phyloP scores from a whole-genome alignment of 2,113 vertebrate genomes.

The Pyxicephalus adspersus region DNA sequence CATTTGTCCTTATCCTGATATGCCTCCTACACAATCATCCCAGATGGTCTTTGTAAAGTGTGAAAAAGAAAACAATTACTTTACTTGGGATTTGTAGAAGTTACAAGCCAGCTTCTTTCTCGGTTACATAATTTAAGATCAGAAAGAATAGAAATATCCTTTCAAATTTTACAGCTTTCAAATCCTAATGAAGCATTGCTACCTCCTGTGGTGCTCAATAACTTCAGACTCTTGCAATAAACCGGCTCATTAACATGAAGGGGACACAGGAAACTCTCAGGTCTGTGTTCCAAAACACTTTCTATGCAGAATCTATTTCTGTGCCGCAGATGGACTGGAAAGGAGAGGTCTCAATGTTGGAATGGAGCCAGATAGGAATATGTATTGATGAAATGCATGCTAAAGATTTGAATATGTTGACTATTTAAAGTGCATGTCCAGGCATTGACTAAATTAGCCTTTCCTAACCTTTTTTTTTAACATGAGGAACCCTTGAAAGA shows the following conservation, averaged over 20 bases:
- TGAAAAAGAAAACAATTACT: too few relatives aligned
- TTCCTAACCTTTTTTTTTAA: too few relatives aligned
- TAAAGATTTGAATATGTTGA: too few relatives aligned
- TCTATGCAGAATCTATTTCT: not conserved
- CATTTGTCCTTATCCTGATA: too few relatives aligned
- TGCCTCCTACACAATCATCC: too few relatives aligned
- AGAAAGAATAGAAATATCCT: constrained; percentile 40
- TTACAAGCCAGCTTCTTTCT: constrained; percentile 1
- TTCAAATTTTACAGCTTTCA: constrained; percentile 46
- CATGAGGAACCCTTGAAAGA: too few relatives aligned
- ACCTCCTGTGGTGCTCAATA: constrained; percentile 61
- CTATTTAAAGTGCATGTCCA: too few relatives aligned
- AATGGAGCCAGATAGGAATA: not conserved
- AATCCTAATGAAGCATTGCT: constrained; percentile 61
- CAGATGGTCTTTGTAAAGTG: too few relatives aligned
- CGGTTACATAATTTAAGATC: constrained; percentile 32
- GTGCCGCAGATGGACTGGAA: too few relatives aligned
- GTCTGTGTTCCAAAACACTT: constrained; percentile 24
- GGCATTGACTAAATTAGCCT: too few relatives aligned
- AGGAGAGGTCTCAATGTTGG: not conserved
- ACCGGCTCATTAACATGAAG: constrained; percentile 54
- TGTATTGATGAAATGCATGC: not conserved
- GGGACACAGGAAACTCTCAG: constrained; percentile 16
- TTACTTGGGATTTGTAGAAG: not conserved
- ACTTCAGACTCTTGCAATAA: constrained; percentile 48